Conservation (phyloP, 2,888 invertebrate species). For the Plebejus argus region DNA sequence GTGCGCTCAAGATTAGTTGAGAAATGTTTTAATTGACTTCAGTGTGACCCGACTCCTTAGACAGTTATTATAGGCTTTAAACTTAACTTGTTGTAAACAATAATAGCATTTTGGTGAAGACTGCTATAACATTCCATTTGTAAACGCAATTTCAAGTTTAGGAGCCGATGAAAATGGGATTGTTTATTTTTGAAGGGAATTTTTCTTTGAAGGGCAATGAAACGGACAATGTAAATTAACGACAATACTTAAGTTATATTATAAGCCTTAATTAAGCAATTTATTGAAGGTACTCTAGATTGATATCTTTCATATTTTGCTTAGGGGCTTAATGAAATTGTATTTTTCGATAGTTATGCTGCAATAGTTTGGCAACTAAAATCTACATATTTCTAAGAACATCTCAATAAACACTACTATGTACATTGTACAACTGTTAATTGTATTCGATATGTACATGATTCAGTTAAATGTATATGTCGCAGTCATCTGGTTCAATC, state of each 20-base stretch:
- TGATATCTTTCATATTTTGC: too few relatives aligned
- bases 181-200: not conserved
- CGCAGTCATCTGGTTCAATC: too few relatives aligned
- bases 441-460: slow-evolving; percentile 12
- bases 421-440: not conserved
- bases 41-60: not conserved
- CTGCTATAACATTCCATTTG: slow-evolving; percentile 9
- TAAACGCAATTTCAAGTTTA: slow-evolving; percentile 1
- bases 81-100: slow-evolving; percentile 23
- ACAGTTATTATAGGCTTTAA: slow-evolving; percentile 22
- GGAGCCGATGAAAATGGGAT: not conserved
- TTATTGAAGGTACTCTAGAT: not conserved
- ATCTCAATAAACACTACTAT: not conserved
- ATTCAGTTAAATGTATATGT: too few relatives aligned
- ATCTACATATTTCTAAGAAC: not conserved
- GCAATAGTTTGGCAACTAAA: not conserved
- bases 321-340: not conserved
- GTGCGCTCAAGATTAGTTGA: slow-evolving; percentile 10
- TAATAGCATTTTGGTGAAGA: slow-evolving; percentile 12
- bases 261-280: not conserved
- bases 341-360: not conserved
- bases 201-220: not conserved
- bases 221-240: not conserved
- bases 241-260: not conserved
- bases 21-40: slow-evolving; percentile 23